A percentile compares a stretch with the other conserved stretches of the same genome.
Evolutionary conservation across 2,113 vertebrate species (phyloP).

Genomic region (Ovibos moschatus): DNA sequence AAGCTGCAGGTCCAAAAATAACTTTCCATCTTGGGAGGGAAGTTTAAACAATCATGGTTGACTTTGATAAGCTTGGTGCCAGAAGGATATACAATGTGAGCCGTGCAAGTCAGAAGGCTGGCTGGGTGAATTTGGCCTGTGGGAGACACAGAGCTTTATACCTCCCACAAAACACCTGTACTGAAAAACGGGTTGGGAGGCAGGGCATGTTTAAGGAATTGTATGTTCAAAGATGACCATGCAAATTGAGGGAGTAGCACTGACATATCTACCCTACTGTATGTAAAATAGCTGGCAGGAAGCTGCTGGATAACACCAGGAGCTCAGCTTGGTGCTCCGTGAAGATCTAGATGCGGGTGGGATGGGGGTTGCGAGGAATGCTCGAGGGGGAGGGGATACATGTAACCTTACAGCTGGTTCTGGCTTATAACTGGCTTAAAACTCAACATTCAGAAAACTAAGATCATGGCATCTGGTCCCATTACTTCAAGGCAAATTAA

Average conservation of each 20-base stretch:
- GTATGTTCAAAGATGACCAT: neutral
- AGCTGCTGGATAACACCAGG: neutral
- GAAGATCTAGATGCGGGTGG: neutral
- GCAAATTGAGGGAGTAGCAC: rapidly evolving
- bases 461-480: neutral
- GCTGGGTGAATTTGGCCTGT: neutral
- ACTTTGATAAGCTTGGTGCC: neutral
- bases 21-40: neutral
- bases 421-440: neutral
- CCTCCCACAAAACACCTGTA: neutral
- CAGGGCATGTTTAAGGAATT: neutral
- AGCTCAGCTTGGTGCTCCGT: neutral
- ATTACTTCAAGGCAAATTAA: neutral
- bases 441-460: neutral
- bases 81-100: neutral
- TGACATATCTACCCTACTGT: neutral
- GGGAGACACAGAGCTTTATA: neutral
- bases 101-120: neutral
- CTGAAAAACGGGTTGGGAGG: neutral
- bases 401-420: neutral
- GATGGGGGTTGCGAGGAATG: neutral
- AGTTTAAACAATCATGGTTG: rapidly evolving
- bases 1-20: neutral
- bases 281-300: neutral
- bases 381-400: rapidly evolving